Conservation (phyloP, 2,888 invertebrate genomes). For the Hecatera dysodea region DNA sequence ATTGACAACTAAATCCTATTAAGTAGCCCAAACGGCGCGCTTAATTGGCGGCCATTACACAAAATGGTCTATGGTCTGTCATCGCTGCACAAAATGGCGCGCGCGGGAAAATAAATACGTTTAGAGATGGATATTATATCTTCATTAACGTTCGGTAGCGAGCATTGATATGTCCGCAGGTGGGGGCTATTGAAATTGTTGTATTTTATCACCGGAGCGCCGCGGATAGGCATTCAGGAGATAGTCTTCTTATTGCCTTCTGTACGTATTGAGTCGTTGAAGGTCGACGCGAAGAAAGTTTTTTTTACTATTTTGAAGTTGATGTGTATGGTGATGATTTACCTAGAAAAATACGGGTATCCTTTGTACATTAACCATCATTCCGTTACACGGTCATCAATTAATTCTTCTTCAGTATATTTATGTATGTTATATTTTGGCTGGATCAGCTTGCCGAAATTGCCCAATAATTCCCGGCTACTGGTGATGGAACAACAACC, state of each 20-base stretch:
- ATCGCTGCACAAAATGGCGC: conserved; percentile 84
- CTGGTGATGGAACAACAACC: neutral
- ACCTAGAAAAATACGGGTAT: neutral
- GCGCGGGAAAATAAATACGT: conserved; percentile 87
- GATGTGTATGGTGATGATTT: conserved; percentile 29
- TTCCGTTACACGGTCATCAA: neutral
- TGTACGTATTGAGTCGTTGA: conserved; percentile 63
- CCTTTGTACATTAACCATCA: neutral
- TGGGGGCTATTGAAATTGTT: conserved; percentile 87
- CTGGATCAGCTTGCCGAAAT: neutral
- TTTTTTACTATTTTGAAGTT: conserved; percentile 30
- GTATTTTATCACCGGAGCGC: conserved; percentile 85
- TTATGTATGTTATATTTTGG: neutral
- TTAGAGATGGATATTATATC: conserved; percentile 89
- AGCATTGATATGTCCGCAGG: conserved; percentile 89
- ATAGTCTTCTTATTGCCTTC: conserved; percentile 78
- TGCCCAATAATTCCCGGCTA: neutral
- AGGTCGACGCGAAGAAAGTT: conserved; percentile 46
- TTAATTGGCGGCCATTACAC: conserved; percentile 89
- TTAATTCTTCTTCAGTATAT: neutral
- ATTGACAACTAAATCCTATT: conserved; percentile 90
- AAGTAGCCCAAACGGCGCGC: conserved; percentile 80
- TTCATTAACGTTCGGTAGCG: conserved; percentile 87
- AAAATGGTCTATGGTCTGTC: conserved; percentile 86
- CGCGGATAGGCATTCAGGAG: conserved; percentile 74